Evolutionary conservation across 2,797 vertebrate species (phyloP).

Genomic region (Amblyopsis hoosieri): DNA sequence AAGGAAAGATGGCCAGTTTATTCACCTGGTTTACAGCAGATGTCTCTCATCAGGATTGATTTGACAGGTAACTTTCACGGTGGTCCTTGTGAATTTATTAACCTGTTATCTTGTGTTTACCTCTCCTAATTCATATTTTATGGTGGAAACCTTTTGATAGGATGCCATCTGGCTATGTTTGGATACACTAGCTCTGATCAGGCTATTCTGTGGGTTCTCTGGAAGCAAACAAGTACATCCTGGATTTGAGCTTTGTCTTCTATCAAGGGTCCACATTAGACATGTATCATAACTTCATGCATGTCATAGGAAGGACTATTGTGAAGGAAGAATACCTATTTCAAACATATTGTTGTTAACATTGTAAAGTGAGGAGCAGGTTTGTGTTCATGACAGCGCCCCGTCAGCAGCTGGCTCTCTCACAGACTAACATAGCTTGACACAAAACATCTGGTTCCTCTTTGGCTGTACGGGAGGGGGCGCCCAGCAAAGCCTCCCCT

Average conservation of each 20-base stretch:
- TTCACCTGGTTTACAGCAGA: slow-evolving; percentile 42
- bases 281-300: slow-evolving; percentile 20
- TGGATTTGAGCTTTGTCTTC: slow-evolving; percentile 20
- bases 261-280: slow-evolving; percentile 19
- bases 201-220: slow-evolving; percentile 19
- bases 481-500: slow-evolving; percentile 63
- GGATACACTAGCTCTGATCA: slow-evolving; percentile 21
- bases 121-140: slow-evolving; percentile 50
- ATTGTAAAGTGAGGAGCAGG: slow-evolving; percentile 9
- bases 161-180: slow-evolving; percentile 33
- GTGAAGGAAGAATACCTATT: too few species aligned
- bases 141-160: slow-evolving; percentile 35
- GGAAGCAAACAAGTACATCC: slow-evolving; percentile 51
- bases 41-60: slow-evolving; percentile 58
- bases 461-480: slow-evolving; percentile 62
- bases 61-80: slow-evolving; percentile 61
- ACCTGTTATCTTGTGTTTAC: slow-evolving; percentile 60
- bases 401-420: slow-evolving; percentile 25
- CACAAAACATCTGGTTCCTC: slow-evolving; percentile 79
- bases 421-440: slow-evolving; percentile 60
- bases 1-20: slow-evolving; percentile 33
- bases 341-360: slow-evolving; percentile 39
- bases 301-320: too few species aligned
- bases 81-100: slow-evolving; percentile 51
- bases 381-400: slow-evolving; percentile 37